phyloP scores from a whole-genome alignment of 2,888 invertebrate species.

The Sinopyrophorus schimmeli region DNA sequence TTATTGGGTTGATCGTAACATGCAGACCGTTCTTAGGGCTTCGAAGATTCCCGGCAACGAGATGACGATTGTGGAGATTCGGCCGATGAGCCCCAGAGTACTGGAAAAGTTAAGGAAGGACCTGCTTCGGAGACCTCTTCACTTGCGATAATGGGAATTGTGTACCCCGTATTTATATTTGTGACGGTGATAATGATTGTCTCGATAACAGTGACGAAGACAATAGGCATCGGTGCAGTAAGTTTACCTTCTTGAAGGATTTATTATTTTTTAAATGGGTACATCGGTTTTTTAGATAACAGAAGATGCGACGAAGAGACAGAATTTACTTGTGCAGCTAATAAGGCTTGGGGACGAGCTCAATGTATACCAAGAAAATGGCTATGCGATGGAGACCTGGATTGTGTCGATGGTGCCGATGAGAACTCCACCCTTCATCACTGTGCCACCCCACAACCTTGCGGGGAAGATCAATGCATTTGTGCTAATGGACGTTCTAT shows the following conservation, averaged over 20 bases:
- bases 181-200: slow-evolving; percentile 95
- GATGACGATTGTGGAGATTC: slow-evolving; percentile 91
- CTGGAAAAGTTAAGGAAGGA: slow-evolving; percentile 88
- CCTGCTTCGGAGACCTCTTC: slow-evolving; percentile 94
- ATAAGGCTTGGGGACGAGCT: slow-evolving; percentile 88
- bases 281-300: slow-evolving; percentile 62
- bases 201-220: slow-evolving; percentile 93
- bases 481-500: slow-evolving; percentile 94
- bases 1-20: slow-evolving; percentile 93
- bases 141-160: slow-evolving; percentile 97
- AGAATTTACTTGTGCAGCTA: slow-evolving; percentile 87
- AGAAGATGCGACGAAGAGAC: slow-evolving; percentile 92
- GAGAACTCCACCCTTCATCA: slow-evolving; percentile 82
- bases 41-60: slow-evolving; percentile 75
- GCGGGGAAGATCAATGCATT: slow-evolving; percentile 87
- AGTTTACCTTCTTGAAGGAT: no score
- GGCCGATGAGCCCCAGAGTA: slow-evolving; percentile 93
- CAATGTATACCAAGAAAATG: slow-evolving; percentile 93
- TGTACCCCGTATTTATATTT: slow-evolving; percentile 91
- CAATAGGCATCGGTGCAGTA: slow-evolving; percentile 83
- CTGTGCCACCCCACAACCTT: slow-evolving; percentile 83
- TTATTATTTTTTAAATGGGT: slow-evolving; percentile 10
- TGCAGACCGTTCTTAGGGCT: slow-evolving; percentile 80
- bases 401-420: slow-evolving; percentile 91
- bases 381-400: slow-evolving; percentile 96